Percentiles rank a stretch among this genome's conserved stretches.
Conservation (phyloP, 2,888 invertebrate genomes). For the Crepidodera aurea region DNA sequence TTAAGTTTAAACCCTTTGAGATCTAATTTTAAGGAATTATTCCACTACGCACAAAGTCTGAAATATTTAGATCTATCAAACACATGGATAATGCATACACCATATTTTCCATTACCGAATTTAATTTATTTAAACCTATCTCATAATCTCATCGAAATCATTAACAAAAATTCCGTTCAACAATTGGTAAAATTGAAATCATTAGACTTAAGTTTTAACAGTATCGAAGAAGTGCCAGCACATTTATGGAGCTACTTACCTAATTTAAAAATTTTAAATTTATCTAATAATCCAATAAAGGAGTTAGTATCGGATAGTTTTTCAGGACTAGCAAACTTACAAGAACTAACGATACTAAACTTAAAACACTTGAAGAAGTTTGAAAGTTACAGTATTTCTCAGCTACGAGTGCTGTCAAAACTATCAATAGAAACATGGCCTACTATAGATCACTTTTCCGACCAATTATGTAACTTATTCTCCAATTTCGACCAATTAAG, state of each 20-base stretch:
- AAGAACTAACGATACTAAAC: conserved; percentile 78
- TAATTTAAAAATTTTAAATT: conserved; percentile 77
- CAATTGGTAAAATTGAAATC: conserved; percentile 75
- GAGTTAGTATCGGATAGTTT: conserved; percentile 77
- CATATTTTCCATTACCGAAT: conserved; percentile 79
- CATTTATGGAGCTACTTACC: conserved; percentile 77
- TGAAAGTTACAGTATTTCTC: conserved; percentile 78
- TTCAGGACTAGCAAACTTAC: conserved; percentile 73
- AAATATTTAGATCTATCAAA: conserved; percentile 79
- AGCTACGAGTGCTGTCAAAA: conserved; percentile 75
- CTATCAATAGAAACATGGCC: conserved; percentile 79
- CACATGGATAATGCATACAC: conserved; percentile 79
- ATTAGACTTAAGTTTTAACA: conserved; percentile 80
- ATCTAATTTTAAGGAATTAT: conserved; percentile 86
- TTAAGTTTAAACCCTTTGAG: conserved; percentile 82
- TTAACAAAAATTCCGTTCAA: conserved; percentile 75
- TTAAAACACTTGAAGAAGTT: conserved; percentile 76
- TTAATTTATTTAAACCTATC: conserved; percentile 83
- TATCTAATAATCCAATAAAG: conserved; percentile 84
- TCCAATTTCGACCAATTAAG: conserved; percentile 76
- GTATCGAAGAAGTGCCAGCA: conserved; percentile 76
- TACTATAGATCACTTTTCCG: conserved; percentile 69
- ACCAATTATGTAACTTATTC: conserved; percentile 75
- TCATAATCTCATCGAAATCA: conserved; percentile 75
- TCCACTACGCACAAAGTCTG: conserved; percentile 84